Conservation (phyloP, 2,888 invertebrate species). For the Punctoribates punctum region DNA sequence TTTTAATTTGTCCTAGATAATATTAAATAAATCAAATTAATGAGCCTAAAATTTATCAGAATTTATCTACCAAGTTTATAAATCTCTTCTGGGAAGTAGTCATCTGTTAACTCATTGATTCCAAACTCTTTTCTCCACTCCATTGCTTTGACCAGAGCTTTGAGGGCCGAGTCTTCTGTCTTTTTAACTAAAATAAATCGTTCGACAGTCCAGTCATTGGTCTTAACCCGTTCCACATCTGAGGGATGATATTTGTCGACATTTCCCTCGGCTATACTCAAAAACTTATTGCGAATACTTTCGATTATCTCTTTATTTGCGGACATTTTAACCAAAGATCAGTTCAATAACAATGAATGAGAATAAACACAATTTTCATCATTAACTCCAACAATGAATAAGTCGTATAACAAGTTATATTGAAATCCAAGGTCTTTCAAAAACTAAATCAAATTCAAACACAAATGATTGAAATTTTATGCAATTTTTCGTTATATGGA, state of each 20-base stretch:
- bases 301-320: slow-evolving; percentile 26
- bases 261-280: not conserved
- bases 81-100: slow-evolving; percentile 42
- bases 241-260: slow-evolving; percentile 7
- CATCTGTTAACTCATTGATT: slow-evolving; percentile 21
- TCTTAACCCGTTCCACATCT: slow-evolving; percentile 37
- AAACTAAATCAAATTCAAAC: no score
- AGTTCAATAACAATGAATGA: no score
- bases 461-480: no score
- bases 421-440: no score
- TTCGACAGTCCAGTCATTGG: slow-evolving; percentile 37
- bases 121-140: slow-evolving; percentile 39
- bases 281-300: slow-evolving; percentile 15
- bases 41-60: no score
- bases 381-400: no score
- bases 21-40: no score
- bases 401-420: no score
- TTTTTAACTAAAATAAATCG: slow-evolving; percentile 37
- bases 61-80: slow-evolving; percentile 15
- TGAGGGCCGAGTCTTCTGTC: slow-evolving; percentile 20
- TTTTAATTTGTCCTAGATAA: no score
- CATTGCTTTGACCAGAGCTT: slow-evolving; percentile 37
- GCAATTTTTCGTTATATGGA: no score
- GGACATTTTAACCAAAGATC: slow-evolving; percentile 16
- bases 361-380: no score